phyloP scores from a whole-genome alignment of 92 coral and sea anemone species.

The Muricea muricata region DNA sequence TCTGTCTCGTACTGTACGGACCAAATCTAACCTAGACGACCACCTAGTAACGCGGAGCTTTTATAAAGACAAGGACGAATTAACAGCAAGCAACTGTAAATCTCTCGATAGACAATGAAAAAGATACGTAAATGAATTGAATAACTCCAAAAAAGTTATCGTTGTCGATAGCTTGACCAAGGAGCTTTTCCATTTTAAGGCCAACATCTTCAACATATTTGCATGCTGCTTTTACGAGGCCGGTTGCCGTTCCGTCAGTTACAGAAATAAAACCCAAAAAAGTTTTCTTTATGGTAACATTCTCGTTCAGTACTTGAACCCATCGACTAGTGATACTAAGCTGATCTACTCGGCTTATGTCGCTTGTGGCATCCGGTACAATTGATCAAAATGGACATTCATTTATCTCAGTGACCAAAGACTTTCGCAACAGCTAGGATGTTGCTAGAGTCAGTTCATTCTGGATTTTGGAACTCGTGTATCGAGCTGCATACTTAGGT shows the following conservation, averaged over 20 bases:
- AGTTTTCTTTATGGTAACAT: neutral
- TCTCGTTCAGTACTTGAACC: conserved; percentile 1
- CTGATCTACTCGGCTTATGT: conserved; percentile 9
- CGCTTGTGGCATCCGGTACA: conserved; percentile 21
- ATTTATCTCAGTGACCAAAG: neutral
- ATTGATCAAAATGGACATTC: conserved; percentile 11
- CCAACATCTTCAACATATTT: neutral
- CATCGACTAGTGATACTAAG: neutral
- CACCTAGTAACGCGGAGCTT: conserved; percentile 18
- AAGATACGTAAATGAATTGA: conserved; percentile 24
- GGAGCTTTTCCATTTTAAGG: conserved; percentile 8
- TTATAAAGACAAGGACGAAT: conserved; percentile 14
- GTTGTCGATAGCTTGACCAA: conserved; percentile 9
- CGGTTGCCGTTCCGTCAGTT: neutral
- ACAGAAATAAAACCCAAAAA: neutral
- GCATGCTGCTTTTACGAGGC: neutral
- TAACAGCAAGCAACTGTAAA: conserved; percentile 16
- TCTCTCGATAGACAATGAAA: conserved; percentile 33
- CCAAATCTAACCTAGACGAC: conserved; percentile 23
- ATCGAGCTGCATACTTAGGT: conserved; percentile 28
- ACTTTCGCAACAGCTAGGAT: neutral
- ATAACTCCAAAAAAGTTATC: neutral
- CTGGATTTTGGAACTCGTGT: conserved; percentile 31
- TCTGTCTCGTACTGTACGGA: conserved; percentile 15
- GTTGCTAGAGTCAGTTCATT: too few relatives aligned